Evolutionary conservation across 2,797 vertebrate genomes (phyloP).

Genomic region (Helostoma temminkii): DNA sequence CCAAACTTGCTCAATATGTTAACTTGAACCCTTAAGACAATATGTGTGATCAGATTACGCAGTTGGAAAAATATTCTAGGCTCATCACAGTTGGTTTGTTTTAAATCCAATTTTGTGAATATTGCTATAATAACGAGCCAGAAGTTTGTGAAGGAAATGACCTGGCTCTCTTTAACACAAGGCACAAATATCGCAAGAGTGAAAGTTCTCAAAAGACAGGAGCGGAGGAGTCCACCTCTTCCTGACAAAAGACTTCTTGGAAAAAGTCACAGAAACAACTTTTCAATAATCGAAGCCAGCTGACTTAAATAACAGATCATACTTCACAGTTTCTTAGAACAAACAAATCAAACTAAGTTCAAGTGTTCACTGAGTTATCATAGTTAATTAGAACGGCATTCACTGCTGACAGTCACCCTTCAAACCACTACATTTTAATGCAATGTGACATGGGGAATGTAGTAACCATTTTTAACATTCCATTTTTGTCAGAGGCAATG

Average conservation of each 20-base stretch:
- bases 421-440: conserved; percentile 4
- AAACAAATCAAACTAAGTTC: conserved; percentile 17
- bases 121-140: background rate
- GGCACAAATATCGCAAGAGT: background rate
- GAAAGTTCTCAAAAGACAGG: conserved; percentile 7
- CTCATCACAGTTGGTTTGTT: conserved; percentile 6
- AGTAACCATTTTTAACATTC: background rate
- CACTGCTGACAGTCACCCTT: conserved; percentile 1
- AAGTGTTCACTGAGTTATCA: conserved; percentile 4
- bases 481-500: conserved; percentile 5
- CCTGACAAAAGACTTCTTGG: conserved; percentile 35
- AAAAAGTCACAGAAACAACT: conserved; percentile 29
- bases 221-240: conserved; percentile 20
- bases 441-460: conserved; percentile 28
- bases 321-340: conserved; percentile 8
- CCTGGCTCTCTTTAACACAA: conserved; percentile 19
- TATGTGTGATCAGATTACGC: conserved; percentile 34
- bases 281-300: conserved; percentile 33
- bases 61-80: background rate
- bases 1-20: conserved; percentile 27
- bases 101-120: conserved; percentile 5
- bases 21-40: conserved; percentile 33
- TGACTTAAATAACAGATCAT: conserved; percentile 8
- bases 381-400: conserved; percentile 4
- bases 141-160: conserved; percentile 14